Percentiles rank a stretch among this genome's conserved stretches.
phyloP scores from a whole-genome alignment of 2,888 invertebrate genomes.

The Lordiphosa fenestrarum region DNA sequence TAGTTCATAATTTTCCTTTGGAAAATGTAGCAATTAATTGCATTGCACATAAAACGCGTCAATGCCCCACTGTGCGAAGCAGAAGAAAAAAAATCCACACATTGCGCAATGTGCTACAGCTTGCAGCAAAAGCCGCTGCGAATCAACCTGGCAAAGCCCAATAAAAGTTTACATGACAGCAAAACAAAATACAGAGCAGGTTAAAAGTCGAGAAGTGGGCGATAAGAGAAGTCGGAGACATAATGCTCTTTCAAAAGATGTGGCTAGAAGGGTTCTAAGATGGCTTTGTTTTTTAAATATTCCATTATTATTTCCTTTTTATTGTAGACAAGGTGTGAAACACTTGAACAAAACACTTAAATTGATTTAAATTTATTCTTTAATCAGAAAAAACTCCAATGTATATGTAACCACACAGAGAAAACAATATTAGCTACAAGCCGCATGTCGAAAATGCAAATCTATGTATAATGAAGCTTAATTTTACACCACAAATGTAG shows the following conservation, averaged over 20 bases:
- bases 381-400: too few relatives aligned
- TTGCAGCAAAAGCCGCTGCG: constrained; percentile 41
- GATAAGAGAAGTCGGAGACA: constrained; percentile 24
- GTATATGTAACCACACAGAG: too few relatives aligned
- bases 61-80: constrained; percentile 65
- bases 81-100: constrained; percentile 40
- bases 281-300: too few relatives aligned
- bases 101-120: constrained; percentile 57
- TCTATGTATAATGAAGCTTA: too few relatives aligned
- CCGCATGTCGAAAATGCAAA: too few relatives aligned
- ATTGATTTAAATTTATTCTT: too few relatives aligned
- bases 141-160: constrained; percentile 32
- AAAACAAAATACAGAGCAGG: constrained; percentile 17
- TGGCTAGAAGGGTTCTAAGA: too few relatives aligned
- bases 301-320: too few relatives aligned
- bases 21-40: constrained; percentile 74
- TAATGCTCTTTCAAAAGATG: constrained; percentile 16
- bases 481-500: too few relatives aligned
- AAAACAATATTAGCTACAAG: too few relatives aligned
- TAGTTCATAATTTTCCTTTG: constrained; percentile 74
- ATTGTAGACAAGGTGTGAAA: too few relatives aligned
- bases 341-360: too few relatives aligned
- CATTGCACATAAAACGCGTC: constrained; percentile 70
- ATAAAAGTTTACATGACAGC: constrained; percentile 70
- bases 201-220: constrained; percentile 7